Base-by-base conservation (phyloP, 2,113 vertebrate genomes). In the Psilopsiagon aymara region DNA sequence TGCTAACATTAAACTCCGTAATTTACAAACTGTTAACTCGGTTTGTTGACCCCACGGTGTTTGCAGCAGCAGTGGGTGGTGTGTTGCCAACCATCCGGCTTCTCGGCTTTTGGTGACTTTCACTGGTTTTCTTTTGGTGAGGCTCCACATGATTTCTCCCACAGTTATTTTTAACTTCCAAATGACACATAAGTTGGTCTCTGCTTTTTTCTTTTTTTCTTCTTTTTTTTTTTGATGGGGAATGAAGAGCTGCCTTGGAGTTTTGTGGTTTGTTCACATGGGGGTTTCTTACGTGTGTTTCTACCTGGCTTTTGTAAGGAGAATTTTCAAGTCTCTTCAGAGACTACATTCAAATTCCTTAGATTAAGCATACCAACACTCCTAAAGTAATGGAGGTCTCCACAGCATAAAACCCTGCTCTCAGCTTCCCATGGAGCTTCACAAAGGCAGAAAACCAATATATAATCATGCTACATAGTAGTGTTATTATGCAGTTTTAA, bases 31-130 rank as follows among this genome's bases (percentile, higher is more conserved):
- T 28, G 17, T 13, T 52, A 52, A 15, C 27, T 87, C n/a, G 0
- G 1, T 31, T 60, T 23, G 57, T 15, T 59, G 57, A 35, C 57
- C 57, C 20, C 49, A 8, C 2, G 1, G 0, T n/a, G 24, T 43
- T 95, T 21, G 16, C 33, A 6, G 2, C 33, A 27, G 15, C 5
- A 11, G 55, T 6, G 4, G 9, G 46, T n/a, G 17, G 37, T 52
- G 37, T 39, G n/a, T 24, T 71, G 66, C 60, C 74, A 53, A 6
- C 17, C 4, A 2, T 57, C 43, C 10, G 7, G 20, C 17, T 70
- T 53, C 43, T 73, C 7, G 4, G 44, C 43, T 68, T 41, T 13
- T 33, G 3, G 5, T 17, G 4, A n/a, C 14, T 69, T 79, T 76
- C 47, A 33, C 12, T 47, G 0, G 11, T 69, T n/a, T 49, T 74